Evolutionary conservation across 2,113 vertebrate genomes (phyloP).

Genomic region (Myotis yumanensis): DNA sequence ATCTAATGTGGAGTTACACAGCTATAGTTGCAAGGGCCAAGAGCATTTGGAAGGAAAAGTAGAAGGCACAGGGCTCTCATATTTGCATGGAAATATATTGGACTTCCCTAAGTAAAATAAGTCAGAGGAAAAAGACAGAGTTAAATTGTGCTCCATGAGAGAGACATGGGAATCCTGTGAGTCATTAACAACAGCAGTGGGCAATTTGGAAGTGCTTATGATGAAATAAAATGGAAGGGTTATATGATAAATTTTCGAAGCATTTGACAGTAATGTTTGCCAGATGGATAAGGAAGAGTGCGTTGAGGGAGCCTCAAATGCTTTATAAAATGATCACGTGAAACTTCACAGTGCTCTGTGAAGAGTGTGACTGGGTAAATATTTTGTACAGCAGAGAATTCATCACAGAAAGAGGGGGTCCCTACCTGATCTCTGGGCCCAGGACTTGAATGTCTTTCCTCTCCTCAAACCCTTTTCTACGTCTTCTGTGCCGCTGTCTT

Average conservation of each 20-base stretch:
- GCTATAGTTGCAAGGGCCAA: neutral
- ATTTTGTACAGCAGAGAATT: neutral
- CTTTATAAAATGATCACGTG: neutral
- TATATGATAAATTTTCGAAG: constrained; percentile 41
- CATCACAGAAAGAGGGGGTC: neutral
- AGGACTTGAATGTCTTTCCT: neutral
- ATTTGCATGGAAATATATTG: constrained; percentile 32
- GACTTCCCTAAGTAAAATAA: constrained; percentile 34
- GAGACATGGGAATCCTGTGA: constrained; percentile 19
- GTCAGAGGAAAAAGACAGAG: constrained; percentile 11
- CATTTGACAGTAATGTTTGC: constrained; percentile 57
- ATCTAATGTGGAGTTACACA: neutral
- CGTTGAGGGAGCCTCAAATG: neutral
- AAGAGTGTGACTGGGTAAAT: neutral
- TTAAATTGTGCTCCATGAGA: constrained; percentile 40
- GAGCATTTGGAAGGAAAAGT: constrained; percentile 28
- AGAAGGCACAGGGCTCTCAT: neutral
- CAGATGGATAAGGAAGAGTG: constrained; percentile 30
- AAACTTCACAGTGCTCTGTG: neutral
- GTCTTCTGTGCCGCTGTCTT: constrained; percentile 61
- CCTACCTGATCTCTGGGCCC: neutral
- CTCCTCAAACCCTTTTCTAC: neutral
- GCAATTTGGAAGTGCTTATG: constrained; percentile 54
- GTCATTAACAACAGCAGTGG: constrained; percentile 10
- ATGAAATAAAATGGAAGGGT: constrained; percentile 15